These are phyloP conservation scores for Frankliniella fusca DNA, from an alignment of 2,888 invertebrate species.

Conservation along the genomic window DNA sequence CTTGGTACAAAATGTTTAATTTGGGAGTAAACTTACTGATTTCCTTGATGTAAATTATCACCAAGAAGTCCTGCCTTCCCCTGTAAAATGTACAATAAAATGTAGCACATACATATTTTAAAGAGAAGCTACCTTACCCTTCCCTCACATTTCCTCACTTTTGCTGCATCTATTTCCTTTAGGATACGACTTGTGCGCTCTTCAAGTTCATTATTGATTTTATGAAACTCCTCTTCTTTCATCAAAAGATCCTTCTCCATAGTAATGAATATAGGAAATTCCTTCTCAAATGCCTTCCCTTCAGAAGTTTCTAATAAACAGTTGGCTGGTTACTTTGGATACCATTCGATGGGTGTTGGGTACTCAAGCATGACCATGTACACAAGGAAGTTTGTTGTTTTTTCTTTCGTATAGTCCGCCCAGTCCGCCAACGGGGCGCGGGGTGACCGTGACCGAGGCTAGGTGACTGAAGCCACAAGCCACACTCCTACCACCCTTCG, in stretches of 20 bases:
- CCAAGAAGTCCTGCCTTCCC: background rate
- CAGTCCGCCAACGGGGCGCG: no score
- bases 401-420: no score
- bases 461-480: no score
- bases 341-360: no score
- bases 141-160: background rate
- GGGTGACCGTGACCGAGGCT: no score
- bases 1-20: background rate
- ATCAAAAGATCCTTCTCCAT: background rate
- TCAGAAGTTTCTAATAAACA: no score
- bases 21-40: background rate
- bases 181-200: background rate
- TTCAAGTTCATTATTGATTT: background rate
- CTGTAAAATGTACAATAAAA: background rate
- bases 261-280: background rate
- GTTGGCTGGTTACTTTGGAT: no score
- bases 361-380: no score
- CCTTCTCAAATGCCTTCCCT: no score
- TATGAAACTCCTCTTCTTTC: background rate
- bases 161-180: background rate
- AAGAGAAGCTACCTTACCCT: background rate
- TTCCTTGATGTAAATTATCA: background rate
- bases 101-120: background rate
- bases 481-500: no score
- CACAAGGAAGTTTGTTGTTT: no score